Conservation (phyloP, 2,888 invertebrate genomes). For the Spicauda simplicius region DNA sequence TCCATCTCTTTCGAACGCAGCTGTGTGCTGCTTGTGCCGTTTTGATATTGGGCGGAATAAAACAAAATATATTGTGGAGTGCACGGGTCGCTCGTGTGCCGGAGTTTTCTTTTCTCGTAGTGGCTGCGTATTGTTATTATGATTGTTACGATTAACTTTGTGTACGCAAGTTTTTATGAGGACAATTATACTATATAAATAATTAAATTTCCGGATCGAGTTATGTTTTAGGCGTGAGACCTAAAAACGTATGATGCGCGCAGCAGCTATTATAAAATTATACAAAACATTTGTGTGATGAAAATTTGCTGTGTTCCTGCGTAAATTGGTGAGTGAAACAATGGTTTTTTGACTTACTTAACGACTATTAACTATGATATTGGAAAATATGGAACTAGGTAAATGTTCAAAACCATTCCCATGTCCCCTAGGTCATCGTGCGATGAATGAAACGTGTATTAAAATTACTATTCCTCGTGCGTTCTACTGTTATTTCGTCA, state of each 20-base stretch:
- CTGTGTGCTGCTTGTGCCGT: conserved; percentile 37
- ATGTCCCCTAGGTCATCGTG: conserved; percentile 11
- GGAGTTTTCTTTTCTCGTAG: conserved; percentile 65
- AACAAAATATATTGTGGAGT: conserved; percentile 58
- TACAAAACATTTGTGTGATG: conserved; percentile 33
- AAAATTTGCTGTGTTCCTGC: conserved; percentile 19
- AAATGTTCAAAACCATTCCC: not conserved
- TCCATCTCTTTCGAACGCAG: conserved; percentile 38
- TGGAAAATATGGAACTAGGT: not conserved
- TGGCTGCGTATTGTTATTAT: conserved; percentile 56
- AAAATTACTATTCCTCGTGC: not conserved
- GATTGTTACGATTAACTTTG: conserved; percentile 34
- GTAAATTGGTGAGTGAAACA: conserved; percentile 30
- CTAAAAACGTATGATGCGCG: conserved; percentile 21
- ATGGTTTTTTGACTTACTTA: not conserved
- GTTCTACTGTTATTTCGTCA: not conserved
- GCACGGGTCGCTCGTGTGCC: conserved; percentile 63
- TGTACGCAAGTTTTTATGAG: conserved; percentile 21
- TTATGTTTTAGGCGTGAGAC: conserved; percentile 25
- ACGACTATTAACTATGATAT: not conserved
- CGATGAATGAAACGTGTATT: conserved; percentile 5
- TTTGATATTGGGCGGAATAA: conserved; percentile 39
- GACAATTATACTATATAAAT: conserved; percentile 19
- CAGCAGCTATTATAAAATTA: conserved; percentile 24
- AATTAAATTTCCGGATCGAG: conserved; percentile 6